Conservation (phyloP, 2,113 vertebrate species). For the Pao palembangensis region DNA sequence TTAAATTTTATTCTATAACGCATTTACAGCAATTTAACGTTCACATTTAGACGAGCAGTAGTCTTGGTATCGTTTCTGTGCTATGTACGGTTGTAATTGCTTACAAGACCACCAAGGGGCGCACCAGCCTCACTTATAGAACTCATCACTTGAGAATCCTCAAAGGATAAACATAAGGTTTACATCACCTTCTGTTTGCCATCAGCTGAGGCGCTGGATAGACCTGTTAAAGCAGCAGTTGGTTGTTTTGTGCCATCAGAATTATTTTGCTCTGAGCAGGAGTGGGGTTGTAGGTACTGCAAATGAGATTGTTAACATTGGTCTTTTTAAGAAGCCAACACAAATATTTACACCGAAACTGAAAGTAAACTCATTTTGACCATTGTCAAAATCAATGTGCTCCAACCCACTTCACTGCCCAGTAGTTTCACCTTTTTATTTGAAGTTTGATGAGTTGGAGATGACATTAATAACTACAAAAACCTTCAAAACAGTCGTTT, state of each 20-base stretch:
- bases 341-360: conserved; percentile 3
- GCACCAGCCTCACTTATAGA: conserved; percentile 34
- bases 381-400: too few species aligned
- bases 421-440: too few species aligned
- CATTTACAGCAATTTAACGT: too few species aligned
- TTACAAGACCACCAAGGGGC: conserved; percentile 56
- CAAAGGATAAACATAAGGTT: conserved; percentile 3
- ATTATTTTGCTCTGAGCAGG: conserved; percentile 14
- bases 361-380: too few species aligned
- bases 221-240: conserved; percentile 7
- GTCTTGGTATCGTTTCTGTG: neutral
- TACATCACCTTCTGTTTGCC: conserved; percentile 10
- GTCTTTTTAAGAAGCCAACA: neutral
- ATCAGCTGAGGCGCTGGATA: conserved; percentile 12
- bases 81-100: neutral
- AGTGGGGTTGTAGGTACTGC: neutral
- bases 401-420: too few species aligned
- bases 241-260: conserved; percentile 18
- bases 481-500: neutral
- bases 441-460: neutral
- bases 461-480: too few species aligned
- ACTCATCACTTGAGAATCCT: neutral
- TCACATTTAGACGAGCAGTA: too few species aligned
- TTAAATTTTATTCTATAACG: too few species aligned
- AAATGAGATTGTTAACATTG: conserved; percentile 5